These are phyloP conservation scores for Coregonus suidteri DNA, from an alignment of 2,797 vertebrate species.

Conservation along the genomic window DNA sequence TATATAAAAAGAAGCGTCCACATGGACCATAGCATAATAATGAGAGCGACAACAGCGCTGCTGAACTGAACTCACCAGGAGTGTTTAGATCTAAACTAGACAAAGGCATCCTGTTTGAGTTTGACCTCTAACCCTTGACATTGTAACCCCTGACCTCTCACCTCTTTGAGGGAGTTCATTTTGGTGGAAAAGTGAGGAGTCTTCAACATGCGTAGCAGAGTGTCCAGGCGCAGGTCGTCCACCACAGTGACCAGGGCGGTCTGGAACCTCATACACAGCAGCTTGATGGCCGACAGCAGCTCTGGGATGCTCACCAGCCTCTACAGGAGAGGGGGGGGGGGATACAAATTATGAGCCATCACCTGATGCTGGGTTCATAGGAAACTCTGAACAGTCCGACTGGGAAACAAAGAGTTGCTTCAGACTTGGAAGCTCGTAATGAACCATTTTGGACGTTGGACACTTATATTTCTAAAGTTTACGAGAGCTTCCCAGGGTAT, in stretches of 20 bases:
- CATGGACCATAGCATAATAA: background rate
- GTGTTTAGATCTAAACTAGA: too few relatives aligned
- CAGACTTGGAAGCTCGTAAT: too few relatives aligned
- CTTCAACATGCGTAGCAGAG: conserved; percentile 95
- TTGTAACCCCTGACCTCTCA: conserved; percentile 53
- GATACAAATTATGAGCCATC: too few relatives aligned
- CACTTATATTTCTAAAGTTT: too few relatives aligned
- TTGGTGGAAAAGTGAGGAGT: conserved; percentile 99
- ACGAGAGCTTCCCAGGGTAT: too few relatives aligned
- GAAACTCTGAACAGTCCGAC: too few relatives aligned
- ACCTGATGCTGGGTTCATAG: too few relatives aligned
- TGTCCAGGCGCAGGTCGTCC: conserved; percentile 94
- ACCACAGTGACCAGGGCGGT: conserved; percentile 91
- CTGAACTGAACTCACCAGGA: background rate
- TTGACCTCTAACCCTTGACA: background rate
- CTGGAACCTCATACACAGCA: conserved; percentile 98
- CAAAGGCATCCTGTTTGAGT: background rate
- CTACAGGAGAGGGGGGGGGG: conserved; percentile 57
- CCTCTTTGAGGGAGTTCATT: conserved; percentile 99
- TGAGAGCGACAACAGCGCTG: background rate
- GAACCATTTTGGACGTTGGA: too few relatives aligned
- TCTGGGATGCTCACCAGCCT: conserved; percentile 97
- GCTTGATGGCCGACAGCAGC: conserved; percentile 95
- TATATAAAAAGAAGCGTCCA: background rate
- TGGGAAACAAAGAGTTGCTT: too few relatives aligned